Evolutionary conservation across 2,888 invertebrate species (phyloP), one percentile per base, ranked within the genome.

Genomic region (Synergus gifuensis): DNA sequence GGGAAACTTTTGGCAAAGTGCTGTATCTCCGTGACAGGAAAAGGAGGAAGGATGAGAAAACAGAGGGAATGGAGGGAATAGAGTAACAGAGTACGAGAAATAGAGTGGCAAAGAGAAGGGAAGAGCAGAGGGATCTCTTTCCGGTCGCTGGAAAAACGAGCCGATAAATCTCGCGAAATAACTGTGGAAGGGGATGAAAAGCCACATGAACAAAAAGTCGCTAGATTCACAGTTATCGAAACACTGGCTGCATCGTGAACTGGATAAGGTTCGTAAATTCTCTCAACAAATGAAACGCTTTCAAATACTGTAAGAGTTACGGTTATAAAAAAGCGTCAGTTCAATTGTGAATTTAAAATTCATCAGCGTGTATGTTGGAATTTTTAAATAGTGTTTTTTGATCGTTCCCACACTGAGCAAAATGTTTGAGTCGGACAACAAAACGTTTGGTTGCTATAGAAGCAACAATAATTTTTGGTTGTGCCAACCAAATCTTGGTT

Each of bases 1-100:
- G 77, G 54, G 5, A 40, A 79, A 79, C 79, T 79, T 79, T 79
- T 79, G 79, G 77, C 79, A 54, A 73, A n/a, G 36, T 49, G 73
- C 76, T 69, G 40, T 36, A 28, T 76, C 58, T 42, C 58, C 40
- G 9, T 54, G 54, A n/a, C 54, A 54, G 54, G 8, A 54, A 54
- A 54, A 54, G 54, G 3, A n/a, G 54, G n/a, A 54, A n/a, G 54
- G n/a, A 54, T n/a, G 9, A 54, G n/a, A n/a, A n/a, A 54, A 54
- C n/a, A 54, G 54, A 54, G 54, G n/a, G 54, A n/a, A n/a, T 54
- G 54, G 54, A 54, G 54, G n/a, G 54, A n/a, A n/a, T 54, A n/a
- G 54, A 54, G 54, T 54, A n/a, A n/a, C 16, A 54, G 54, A n/a
- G n/a, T 54, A 54, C 8, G 9, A 54, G 54, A n/a, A 54, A n/a